A percentile compares a stretch with the other conserved stretches of the same genome.
phyloP scores from a whole-genome alignment of 2,113 vertebrate species.

The Dicerorhinus sumatrensis region DNA sequence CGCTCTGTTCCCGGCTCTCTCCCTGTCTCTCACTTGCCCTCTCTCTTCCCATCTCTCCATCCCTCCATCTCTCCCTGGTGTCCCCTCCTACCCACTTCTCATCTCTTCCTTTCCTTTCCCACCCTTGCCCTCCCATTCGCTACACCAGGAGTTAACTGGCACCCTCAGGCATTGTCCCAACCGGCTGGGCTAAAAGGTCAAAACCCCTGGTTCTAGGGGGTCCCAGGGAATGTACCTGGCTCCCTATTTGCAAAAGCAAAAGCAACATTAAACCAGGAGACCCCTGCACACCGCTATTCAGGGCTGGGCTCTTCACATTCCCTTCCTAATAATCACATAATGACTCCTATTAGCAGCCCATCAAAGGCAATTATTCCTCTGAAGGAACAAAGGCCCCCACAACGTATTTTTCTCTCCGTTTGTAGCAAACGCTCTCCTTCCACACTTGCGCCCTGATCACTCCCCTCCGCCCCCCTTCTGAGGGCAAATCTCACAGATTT shows the following conservation, averaged over 20 bases:
- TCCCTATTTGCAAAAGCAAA: background rate
- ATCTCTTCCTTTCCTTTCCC: background rate
- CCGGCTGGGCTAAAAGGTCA: background rate
- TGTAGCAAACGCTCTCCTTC: background rate
- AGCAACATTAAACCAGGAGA: background rate
- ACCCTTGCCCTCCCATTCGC: background rate
- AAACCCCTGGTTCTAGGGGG: background rate
- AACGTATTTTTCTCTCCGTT: background rate
- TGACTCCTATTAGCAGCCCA: constrained; percentile 54
- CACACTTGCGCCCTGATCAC: constrained; percentile 2
- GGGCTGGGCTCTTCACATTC: background rate
- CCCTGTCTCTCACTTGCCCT: background rate
- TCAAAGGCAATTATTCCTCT: constrained; percentile 46
- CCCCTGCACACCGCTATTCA: background rate
- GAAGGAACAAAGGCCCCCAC: constrained; percentile 41
- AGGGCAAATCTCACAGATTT: background rate
- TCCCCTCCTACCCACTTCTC: background rate
- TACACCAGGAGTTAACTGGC: too few relatives aligned
- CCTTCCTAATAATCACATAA: constrained; percentile 52
- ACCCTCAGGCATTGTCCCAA: background rate
- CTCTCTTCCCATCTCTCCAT: background rate
- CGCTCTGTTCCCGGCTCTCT: background rate
- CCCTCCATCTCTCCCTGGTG: background rate
- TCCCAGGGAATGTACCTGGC: background rate
- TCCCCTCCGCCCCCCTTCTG: background rate